phyloP scores from a whole-genome alignment of 2,113 vertebrate genomes.

The Eublepharis macularius region DNA sequence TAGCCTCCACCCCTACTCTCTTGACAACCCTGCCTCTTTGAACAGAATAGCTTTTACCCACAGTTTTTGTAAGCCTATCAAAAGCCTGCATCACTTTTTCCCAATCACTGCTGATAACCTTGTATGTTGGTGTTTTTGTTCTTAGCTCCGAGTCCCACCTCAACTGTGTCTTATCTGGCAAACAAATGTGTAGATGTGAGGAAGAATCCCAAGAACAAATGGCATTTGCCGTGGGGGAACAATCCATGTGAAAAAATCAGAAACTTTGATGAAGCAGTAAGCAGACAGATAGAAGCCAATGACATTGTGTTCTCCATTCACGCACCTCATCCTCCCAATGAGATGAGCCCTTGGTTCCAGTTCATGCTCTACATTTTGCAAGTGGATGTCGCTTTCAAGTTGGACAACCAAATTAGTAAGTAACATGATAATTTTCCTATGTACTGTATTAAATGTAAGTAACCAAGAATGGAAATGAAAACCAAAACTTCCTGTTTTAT shows the following conservation, averaged over 20 bases:
- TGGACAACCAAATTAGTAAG: constrained; percentile 94
- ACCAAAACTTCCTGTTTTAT: rapidly evolving
- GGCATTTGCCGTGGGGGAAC: constrained; percentile 93
- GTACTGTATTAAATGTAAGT: neutral
- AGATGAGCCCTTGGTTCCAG: constrained; percentile 99
- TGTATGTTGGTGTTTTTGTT: neutral
- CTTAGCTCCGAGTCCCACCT: constrained; percentile 92
- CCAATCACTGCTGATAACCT: too few species aligned
- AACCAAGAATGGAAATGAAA: neutral
- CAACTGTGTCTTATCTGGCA: constrained; percentile 82
- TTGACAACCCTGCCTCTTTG: too few species aligned
- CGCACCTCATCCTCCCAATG: constrained; percentile 83
- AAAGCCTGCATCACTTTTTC: too few species aligned
- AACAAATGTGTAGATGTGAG: constrained; percentile 89
- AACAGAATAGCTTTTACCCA: too few species aligned
- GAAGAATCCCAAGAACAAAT: constrained; percentile 84
- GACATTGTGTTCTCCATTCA: constrained; percentile 95
- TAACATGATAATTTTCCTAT: neutral
- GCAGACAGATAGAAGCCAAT: constrained; percentile 90
- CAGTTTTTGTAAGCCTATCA: too few species aligned
- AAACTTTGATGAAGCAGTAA: constrained; percentile 87
- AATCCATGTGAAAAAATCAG: constrained; percentile 88
- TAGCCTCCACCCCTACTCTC: too few species aligned
- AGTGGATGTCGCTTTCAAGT: constrained; percentile 93
- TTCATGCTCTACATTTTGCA: constrained; percentile 96